These are phyloP conservation scores for Sphecodes monilicornis DNA, from an alignment of 2,888 invertebrate species.

Conservation along the genomic window DNA sequence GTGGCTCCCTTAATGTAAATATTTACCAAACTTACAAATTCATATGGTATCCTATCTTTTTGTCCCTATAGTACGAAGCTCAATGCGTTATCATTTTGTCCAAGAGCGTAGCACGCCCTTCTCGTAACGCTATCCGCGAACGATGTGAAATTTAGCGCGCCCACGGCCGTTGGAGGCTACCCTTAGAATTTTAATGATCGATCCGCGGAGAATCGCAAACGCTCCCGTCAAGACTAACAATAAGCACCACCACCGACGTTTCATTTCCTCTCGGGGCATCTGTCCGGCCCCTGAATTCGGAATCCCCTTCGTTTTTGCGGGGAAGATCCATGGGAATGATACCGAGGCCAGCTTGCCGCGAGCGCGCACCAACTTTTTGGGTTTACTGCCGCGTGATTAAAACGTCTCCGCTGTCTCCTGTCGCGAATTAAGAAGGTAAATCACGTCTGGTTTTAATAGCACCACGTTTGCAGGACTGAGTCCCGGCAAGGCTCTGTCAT, in stretches of 20 bases:
- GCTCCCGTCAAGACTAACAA: slow-evolving; percentile 31
- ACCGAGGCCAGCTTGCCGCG: background rate
- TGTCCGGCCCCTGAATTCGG: slow-evolving; percentile 37
- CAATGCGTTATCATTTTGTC: too few relatives aligned
- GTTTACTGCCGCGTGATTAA: slow-evolving; percentile 41
- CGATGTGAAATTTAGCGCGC: slow-evolving; percentile 53
- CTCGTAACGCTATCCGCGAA: slow-evolving; percentile 42
- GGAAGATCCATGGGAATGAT: slow-evolving; percentile 36
- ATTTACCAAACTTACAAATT: too few relatives aligned
- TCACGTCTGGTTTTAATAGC: slow-evolving; percentile 22
- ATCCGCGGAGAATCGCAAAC: slow-evolving; percentile 65
- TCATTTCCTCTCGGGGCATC: slow-evolving; percentile 47
- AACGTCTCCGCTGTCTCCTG: slow-evolving; percentile 11
- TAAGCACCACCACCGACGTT: slow-evolving; percentile 49
- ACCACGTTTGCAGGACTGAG: background rate
- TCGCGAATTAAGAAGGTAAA: slow-evolving; percentile 34
- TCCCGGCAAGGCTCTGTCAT: background rate
- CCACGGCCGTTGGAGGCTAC: slow-evolving; percentile 39
- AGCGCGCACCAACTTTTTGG: slow-evolving; percentile 9
- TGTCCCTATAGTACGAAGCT: too few relatives aligned
- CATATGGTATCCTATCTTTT: too few relatives aligned
- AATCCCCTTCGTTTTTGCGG: slow-evolving; percentile 29
- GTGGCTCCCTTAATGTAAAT: too few relatives aligned
- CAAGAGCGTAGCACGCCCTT: slow-evolving; percentile 14
- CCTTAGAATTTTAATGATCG: slow-evolving; percentile 71